Percentiles rank a stretch among this genome's conserved stretches.
phyloP scores from a whole-genome alignment of 2,888 invertebrate species.

The Anoplius nigerrimus region DNA sequence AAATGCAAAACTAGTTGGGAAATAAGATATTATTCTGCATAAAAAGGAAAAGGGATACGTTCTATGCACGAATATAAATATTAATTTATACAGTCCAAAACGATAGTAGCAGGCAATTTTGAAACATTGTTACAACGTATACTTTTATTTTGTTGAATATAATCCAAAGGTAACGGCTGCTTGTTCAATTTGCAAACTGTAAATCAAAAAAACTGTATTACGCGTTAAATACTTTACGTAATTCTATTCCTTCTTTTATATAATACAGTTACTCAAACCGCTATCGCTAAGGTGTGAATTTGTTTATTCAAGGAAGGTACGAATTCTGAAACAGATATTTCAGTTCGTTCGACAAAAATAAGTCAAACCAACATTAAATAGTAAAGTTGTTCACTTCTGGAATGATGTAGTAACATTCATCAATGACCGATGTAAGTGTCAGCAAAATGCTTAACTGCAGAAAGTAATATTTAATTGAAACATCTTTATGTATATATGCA shows the following conservation, averaged over 20 bases:
- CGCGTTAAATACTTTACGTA: constrained; percentile 63
- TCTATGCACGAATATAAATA: constrained; percentile 19
- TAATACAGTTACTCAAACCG: not conserved
- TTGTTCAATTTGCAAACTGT: constrained; percentile 31
- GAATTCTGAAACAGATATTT: too few species aligned
- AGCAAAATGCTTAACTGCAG: too few species aligned
- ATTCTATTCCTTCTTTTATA: constrained; percentile 50
- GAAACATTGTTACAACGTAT: constrained; percentile 49
- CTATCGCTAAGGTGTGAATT: too few species aligned
- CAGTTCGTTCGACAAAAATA: too few species aligned
- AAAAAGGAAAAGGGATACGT: constrained; percentile 41
- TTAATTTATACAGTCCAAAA: constrained; percentile 45
- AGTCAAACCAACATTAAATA: too few species aligned
- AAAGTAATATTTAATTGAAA: too few species aligned
- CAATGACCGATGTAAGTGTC: too few species aligned
- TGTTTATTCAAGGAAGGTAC: too few species aligned
- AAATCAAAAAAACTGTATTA: constrained; percentile 43
- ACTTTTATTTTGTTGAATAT: constrained; percentile 52
- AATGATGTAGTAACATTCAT: too few species aligned
- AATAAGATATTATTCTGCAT: too few species aligned
- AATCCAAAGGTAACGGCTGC: constrained; percentile 33
- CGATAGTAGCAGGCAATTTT: constrained; percentile 39
- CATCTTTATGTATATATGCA: too few species aligned
- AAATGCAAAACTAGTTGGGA: constrained; percentile 57
- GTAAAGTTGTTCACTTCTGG: too few species aligned